Conservation (phyloP, 1,140 invertebrate genomes). For the Ips nitidus region DNA sequence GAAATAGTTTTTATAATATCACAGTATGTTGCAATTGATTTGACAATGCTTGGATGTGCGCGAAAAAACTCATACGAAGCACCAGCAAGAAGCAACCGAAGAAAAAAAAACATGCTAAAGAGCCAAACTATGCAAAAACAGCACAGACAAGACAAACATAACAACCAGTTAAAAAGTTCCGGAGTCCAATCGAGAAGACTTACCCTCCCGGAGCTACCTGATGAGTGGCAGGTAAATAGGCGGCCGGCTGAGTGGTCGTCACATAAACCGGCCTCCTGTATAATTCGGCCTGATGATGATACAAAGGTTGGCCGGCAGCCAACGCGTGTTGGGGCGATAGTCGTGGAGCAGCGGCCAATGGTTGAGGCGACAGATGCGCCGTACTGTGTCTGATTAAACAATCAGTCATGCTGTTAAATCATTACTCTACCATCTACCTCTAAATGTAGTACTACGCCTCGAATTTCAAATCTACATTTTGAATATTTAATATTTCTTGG, state of each 20-base stretch:
- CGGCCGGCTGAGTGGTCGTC: constrained; percentile 59
- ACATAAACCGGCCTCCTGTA: constrained; percentile 66
- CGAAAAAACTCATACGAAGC: too few relatives aligned
- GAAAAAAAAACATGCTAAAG: too few relatives aligned
- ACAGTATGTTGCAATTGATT: too few relatives aligned
- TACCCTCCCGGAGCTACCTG: constrained; percentile 57
- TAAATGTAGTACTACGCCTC: neutral
- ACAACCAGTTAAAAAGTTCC: too few relatives aligned
- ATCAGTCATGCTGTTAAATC: constrained; percentile 21
- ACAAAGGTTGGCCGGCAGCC: constrained; percentile 57
- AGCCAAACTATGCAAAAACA: too few relatives aligned
- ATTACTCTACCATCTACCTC: constrained; percentile 5
- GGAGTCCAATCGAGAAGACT: constrained; percentile 34
- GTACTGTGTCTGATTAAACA: constrained; percentile 48
- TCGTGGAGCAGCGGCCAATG: constrained; percentile 51
- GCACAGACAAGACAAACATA: too few relatives aligned
- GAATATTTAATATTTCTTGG: too few relatives aligned
- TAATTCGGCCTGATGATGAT: constrained; percentile 58
- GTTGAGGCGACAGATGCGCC: constrained; percentile 57
- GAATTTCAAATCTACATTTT: too few relatives aligned
- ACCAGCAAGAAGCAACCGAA: too few relatives aligned
- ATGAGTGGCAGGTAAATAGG: constrained; percentile 57
- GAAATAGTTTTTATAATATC: too few relatives aligned
- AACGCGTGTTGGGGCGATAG: constrained; percentile 55
- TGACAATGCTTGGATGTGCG: too few relatives aligned